These are phyloP conservation scores for Lithophane socia DNA, from an alignment of 2,888 invertebrate genomes.

Conservation along the genomic window DNA sequence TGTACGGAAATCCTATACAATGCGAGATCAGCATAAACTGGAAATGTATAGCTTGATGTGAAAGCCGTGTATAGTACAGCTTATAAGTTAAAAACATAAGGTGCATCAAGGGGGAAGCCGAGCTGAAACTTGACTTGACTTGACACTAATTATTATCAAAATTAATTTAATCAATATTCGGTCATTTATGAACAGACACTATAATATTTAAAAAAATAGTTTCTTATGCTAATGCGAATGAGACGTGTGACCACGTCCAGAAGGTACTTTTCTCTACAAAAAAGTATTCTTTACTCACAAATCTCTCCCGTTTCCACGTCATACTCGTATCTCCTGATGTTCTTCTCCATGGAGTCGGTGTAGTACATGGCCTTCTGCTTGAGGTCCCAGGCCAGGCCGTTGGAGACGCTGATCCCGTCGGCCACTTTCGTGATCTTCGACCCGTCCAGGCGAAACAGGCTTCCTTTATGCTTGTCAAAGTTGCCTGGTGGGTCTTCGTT, in stretches of 20 bases:
- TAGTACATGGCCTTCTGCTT: constrained; percentile 93
- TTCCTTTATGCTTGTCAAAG: constrained; percentile 81
- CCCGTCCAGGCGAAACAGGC: constrained; percentile 85
- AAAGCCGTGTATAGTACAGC: too few relatives aligned
- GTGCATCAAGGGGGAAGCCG: background rate
- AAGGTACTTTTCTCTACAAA: background rate
- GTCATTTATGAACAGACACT: background rate
- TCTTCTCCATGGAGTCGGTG: constrained; percentile 92
- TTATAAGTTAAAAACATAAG: background rate
- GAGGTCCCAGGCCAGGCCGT: constrained; percentile 95
- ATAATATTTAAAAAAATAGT: background rate
- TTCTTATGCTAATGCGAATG: background rate
- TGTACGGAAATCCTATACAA: too few relatives aligned
- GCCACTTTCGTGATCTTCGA: constrained; percentile 70
- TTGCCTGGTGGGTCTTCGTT: constrained; percentile 83
- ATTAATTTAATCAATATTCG: background rate
- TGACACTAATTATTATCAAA: background rate
- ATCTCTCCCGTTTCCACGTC: constrained; percentile 92
- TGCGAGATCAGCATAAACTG: too few relatives aligned
- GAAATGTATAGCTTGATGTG: too few relatives aligned
- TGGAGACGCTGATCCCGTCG: constrained; percentile 91
- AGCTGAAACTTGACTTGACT: background rate
- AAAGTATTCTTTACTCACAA: constrained; percentile 83
- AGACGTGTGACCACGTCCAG: background rate
- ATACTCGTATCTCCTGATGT: constrained; percentile 93